Percentiles rank a stretch among this genome's conserved stretches.
Evolutionary conservation across 2,888 invertebrate genomes (phyloP).

Genomic region (Mesorhabditis belari): DNA sequence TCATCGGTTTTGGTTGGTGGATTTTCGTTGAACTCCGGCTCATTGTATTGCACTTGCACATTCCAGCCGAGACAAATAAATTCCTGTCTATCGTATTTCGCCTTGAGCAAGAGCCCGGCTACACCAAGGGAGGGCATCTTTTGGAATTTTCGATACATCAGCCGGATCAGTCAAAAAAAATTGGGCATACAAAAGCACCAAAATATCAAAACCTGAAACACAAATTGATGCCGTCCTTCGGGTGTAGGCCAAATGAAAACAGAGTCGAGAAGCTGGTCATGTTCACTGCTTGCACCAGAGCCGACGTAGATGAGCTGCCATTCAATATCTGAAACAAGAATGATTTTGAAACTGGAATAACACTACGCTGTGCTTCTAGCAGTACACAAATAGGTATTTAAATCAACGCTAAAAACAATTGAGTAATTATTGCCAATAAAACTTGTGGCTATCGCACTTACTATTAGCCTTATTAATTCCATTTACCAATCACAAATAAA

Average conservation of each 20-base stretch:
- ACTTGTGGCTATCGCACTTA: too few species aligned
- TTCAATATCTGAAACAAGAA: conserved; percentile 84
- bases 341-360: too few species aligned
- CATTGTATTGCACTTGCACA: conserved; percentile 90
- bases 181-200: too few species aligned
- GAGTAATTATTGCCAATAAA: too few species aligned
- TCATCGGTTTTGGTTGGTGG: conserved; percentile 85
- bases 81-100: conserved; percentile 60
- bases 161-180: conserved; percentile 80
- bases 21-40: conserved; percentile 79
- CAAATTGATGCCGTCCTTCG: conserved; percentile 88
- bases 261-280: conserved; percentile 91
- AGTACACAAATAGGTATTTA: background rate
- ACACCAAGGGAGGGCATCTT: conserved; percentile 93
- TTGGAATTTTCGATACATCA: conserved; percentile 83
- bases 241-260: conserved; percentile 96
- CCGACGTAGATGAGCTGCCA: conserved; percentile 99
- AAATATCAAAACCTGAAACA: conserved; percentile 87
- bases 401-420: too few species aligned
- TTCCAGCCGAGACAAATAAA: conserved; percentile 97
- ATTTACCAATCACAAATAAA: too few species aligned
- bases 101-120: conserved; percentile 88
- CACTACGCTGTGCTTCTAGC: too few species aligned
- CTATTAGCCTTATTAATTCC: too few species aligned
- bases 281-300: conserved; percentile 59